phyloP scores from a whole-genome alignment of 2,113 vertebrate genomes.

The Dromaius novaehollandiae region DNA sequence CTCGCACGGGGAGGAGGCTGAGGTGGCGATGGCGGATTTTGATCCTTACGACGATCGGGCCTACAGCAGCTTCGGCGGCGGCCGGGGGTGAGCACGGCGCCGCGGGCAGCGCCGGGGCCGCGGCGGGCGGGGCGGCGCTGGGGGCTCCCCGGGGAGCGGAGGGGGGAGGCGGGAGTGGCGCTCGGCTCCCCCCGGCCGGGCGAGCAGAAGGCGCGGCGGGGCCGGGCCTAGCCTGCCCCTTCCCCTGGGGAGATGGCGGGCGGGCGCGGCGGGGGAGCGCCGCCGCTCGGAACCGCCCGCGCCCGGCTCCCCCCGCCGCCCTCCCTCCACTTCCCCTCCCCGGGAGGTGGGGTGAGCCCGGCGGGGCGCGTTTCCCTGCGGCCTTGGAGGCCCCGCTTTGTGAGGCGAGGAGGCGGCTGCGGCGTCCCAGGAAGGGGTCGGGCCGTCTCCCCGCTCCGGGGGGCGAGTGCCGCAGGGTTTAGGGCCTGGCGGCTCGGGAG shows the following conservation, averaged over 20 bases:
- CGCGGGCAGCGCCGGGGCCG: background rate
- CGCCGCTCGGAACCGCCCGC: background rate
- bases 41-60: conserved; percentile 94
- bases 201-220: background rate
- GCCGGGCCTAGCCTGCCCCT: background rate
- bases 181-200: background rate
- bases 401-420: background rate
- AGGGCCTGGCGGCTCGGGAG: background rate
- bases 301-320: background rate
- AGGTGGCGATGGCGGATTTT: conserved; percentile 95
- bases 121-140: background rate
- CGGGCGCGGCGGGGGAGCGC: background rate
- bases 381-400: background rate
- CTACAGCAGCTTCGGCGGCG: conserved; percentile 94
- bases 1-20: conserved; percentile 82
- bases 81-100: conserved; percentile 86
- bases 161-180: background rate
- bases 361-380: background rate
- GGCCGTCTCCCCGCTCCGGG: no score
- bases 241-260: background rate
- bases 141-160: background rate
- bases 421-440: background rate
- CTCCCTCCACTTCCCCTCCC: no score
- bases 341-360: background rate
- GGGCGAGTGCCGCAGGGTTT: background rate